Percentiles rank a stretch among this genome's conserved stretches.
phyloP scores from a whole-genome alignment of 2,797 vertebrate genomes.

The Pseudomugil gertrudae region DNA sequence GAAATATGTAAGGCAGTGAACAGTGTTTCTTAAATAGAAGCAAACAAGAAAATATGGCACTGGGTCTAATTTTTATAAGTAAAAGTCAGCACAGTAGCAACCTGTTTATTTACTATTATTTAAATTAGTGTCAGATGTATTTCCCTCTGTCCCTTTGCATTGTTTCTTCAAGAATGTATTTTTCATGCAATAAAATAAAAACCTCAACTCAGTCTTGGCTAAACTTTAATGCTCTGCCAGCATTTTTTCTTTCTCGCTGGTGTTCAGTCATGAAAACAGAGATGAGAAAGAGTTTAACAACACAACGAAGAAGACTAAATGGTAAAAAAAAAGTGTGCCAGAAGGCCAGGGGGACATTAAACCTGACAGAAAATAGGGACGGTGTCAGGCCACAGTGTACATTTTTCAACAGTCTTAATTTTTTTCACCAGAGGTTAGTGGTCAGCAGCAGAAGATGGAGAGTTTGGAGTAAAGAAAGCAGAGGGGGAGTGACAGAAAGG shows the following conservation, averaged over 20 bases:
- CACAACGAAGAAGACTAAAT: slow-evolving; percentile 39
- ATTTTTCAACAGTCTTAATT: slow-evolving; percentile 59
- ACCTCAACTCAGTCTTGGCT: neutral
- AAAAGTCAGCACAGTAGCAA: neutral
- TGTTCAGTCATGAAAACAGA: slow-evolving; percentile 26
- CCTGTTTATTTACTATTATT: neutral
- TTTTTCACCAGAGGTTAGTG: slow-evolving; percentile 58
- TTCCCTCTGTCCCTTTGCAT: too few species aligned
- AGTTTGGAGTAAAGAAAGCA: slow-evolving; percentile 51
- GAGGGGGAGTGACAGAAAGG: slow-evolving; percentile 33
- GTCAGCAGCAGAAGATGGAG: slow-evolving; percentile 56
- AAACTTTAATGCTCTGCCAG: slow-evolving; percentile 22
- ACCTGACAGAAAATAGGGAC: slow-evolving; percentile 50
- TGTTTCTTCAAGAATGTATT: too few species aligned
- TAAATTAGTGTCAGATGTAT: too few species aligned
- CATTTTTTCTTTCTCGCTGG: slow-evolving; percentile 15
- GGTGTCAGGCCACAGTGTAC: slow-evolving; percentile 31
- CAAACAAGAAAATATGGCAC: neutral
- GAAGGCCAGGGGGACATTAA: slow-evolving; percentile 34
- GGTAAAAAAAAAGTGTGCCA: slow-evolving; percentile 18
- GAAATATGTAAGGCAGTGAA: neutral
- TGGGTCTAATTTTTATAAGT: neutral
- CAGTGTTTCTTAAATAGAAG: neutral
- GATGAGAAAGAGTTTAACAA: slow-evolving; percentile 26
- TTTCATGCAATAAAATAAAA: too few species aligned